Evolutionary conservation across 1,140 invertebrate genomes (phyloP), one percentile per base, ranked within the genome.

Genomic region (Anthonomus grandis): DNA sequence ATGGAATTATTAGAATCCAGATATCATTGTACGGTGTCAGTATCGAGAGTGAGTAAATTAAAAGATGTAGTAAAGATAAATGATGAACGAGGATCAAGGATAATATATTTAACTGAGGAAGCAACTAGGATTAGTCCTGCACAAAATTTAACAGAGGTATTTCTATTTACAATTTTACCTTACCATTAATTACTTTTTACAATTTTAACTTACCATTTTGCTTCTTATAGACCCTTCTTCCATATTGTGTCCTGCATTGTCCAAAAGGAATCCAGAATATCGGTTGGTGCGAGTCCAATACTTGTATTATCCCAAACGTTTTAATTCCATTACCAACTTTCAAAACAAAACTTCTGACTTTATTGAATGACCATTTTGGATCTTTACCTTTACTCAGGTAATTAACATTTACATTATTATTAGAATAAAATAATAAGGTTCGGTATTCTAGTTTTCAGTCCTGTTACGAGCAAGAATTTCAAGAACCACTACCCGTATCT

Each of bases 1-100:
- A 83, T 90, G 48, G 88, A 93, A 73, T 77, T 92, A 60, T 90
- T 89, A 70, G 90, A 93, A 73, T 86, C 84, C 63, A 83, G 90
- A 52, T 93, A 86, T 67, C 83, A 89, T 71, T 83, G 84, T 37
- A 85, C 86, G 1, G 83, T 92, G 15, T 86, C 86, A 62, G 82
- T 91, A 1, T 86, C 89, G 1, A 90, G 93, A 64, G 74, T 94
- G 46, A 89, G 89, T 66, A 86, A 87, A 70, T 81, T 92, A 78
- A 83, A 82, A 60, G 89, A 92, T 65, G 81, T 87, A 21, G 86
- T 90, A 60, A 78, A 79, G n/a, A 84, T 93, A 6, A 79, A 77
- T 2, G 86, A 90, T 46, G 85, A 84, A 64, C 66, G 68, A n/a
- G 78, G 76, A 55, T 88, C 88, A 22, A 77, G 89, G 47, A 87